Conservation (phyloP, 2,797 vertebrate genomes). For the Bryconaethiops microstoma region DNA sequence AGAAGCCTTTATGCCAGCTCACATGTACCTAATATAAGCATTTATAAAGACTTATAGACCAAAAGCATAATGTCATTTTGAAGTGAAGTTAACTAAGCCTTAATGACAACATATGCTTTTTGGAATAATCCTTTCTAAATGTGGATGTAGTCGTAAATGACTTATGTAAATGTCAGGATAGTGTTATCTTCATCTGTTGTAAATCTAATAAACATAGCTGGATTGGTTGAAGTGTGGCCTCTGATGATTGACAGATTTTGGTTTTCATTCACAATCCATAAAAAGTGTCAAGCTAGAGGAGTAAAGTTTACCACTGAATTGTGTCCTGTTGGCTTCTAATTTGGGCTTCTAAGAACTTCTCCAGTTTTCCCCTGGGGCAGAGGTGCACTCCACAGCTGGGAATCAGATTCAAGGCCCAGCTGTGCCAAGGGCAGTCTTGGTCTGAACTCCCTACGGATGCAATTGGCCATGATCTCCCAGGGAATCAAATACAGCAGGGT, state of each 20-base stretch:
- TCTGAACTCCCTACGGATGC: slow-evolving; percentile 2
- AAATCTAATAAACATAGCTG: neutral
- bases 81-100: no score
- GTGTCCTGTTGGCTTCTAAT: neutral
- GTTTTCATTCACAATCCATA: neutral
- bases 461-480: slow-evolving; percentile 14
- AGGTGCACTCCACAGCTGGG: neutral
- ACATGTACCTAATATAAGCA: no score
- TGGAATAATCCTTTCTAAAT: no score
- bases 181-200: no score
- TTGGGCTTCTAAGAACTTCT: neutral
- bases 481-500: neutral
- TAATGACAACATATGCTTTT: no score
- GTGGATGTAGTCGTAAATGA: no score
- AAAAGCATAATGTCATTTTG: no score
- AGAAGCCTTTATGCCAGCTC: no score
- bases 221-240: neutral
- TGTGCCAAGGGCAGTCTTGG: neutral
- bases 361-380: neutral
- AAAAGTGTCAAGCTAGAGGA: neutral
- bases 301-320: neutral
- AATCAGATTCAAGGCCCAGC: neutral
- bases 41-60: no score
- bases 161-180: no score
- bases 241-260: neutral